Evolutionary conservation across 2,797 vertebrate genomes (phyloP).

Genomic region (Gouania willdenowi): DNA sequence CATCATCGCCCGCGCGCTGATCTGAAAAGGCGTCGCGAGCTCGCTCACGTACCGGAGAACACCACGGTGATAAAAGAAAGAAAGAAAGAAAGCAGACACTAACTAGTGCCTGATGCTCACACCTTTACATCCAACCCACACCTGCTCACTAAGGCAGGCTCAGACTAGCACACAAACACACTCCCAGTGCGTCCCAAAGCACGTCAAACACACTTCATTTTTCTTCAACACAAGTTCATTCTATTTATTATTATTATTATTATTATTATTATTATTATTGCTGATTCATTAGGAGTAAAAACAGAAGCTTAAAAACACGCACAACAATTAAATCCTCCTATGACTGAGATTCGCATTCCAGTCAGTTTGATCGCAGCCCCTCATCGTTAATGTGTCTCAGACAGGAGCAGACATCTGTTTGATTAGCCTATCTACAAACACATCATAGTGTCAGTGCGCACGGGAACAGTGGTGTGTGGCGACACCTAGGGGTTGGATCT

Average conservation of each 20-base stretch:
- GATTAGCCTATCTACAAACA: constrained; percentile 20
- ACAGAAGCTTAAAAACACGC: background rate
- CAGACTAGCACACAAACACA: background rate
- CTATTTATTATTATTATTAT: too few species aligned
- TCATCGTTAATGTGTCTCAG: constrained; percentile 6
- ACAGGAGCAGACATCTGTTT: constrained; percentile 8
- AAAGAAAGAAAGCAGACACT: background rate
- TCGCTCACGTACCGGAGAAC: constrained; percentile 40
- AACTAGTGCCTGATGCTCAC: background rate
- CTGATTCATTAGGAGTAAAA: too few species aligned
- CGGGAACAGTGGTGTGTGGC: constrained; percentile 17
- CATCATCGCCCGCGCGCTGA: constrained; percentile 50
- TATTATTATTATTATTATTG: too few species aligned
- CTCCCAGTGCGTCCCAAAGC: background rate
- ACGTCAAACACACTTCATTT: background rate
- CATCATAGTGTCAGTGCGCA: background rate
- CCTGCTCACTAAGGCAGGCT: background rate
- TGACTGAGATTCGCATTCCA: background rate
- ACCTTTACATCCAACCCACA: background rate
- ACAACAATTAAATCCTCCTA: too few species aligned
- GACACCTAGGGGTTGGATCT: constrained; percentile 53
- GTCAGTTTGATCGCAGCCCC: background rate
- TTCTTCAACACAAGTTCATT: too few species aligned
- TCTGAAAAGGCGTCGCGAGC: constrained; percentile 51
- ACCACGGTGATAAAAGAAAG: constrained; percentile 24